Percentiles rank a stretch among this genome's conserved stretches.
These are phyloP conservation scores for Sebastes nivosus DNA, from an alignment of 2,797 vertebrate species.

Conservation along the genomic window DNA sequence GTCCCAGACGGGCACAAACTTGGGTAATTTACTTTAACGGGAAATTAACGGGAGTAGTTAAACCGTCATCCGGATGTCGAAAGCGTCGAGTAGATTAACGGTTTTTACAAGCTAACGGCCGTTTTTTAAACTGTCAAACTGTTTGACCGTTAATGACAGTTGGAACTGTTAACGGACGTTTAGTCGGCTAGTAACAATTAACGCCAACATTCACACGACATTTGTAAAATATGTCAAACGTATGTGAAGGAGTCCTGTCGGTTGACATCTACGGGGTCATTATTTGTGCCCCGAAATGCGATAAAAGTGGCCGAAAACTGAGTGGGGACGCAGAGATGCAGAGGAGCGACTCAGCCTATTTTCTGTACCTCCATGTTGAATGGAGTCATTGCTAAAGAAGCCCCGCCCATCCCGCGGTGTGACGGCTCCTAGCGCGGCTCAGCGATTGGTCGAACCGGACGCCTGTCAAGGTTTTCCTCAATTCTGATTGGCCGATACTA, in stretches of 20 bases:
- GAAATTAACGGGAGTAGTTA: neutral
- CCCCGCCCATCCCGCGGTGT: conserved; percentile 54
- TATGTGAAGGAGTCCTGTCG: conserved; percentile 7
- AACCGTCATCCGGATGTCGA: neutral
- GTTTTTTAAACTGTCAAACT: conserved; percentile 1
- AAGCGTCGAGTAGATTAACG: neutral
- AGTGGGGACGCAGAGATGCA: conserved; percentile 4
- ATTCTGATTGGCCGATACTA: conserved; percentile 55
- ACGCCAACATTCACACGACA: neutral
- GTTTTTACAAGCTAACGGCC: neutral
- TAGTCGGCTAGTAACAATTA: neutral
- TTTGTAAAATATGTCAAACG: neutral
- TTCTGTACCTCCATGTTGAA: conserved; percentile 80
- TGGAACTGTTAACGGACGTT: conserved; percentile 2
- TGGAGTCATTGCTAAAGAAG: conserved; percentile 39
- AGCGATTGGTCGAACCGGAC: conserved; percentile 34
- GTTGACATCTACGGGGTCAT: neutral
- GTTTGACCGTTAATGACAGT: neutral
- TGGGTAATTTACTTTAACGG: neutral
- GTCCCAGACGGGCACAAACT: neutral
- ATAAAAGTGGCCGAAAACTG: neutral
- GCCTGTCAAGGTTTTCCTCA: conserved; percentile 34
- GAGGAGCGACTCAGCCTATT: conserved; percentile 43
- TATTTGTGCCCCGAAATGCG: neutral
- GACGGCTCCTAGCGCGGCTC: neutral